phyloP scores from a whole-genome alignment of 2,113 vertebrate genomes.

The Xiphias gladius region DNA sequence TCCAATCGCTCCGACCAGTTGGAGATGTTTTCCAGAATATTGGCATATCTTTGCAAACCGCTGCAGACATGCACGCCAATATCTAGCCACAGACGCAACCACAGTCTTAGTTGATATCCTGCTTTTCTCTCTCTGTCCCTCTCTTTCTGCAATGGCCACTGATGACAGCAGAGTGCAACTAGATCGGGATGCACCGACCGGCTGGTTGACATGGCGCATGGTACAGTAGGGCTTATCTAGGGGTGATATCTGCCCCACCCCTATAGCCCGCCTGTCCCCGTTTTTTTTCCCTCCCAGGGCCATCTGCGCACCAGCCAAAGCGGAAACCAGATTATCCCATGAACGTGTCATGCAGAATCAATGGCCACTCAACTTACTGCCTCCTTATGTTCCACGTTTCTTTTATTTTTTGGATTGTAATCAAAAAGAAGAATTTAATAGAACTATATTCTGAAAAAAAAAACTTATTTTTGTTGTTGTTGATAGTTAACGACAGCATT shows the following conservation, averaged over 20 bases:
- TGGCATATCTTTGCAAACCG: background rate
- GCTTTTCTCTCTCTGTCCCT: conserved; percentile 5
- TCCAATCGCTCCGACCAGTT: background rate
- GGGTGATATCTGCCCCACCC: conserved; percentile 67
- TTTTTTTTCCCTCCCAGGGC: conserved; percentile 61
- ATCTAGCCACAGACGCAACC: background rate
- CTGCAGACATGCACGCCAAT: background rate
- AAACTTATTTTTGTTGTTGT: background rate
- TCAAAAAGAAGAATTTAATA: background rate
- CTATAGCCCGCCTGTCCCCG: conserved; percentile 70
- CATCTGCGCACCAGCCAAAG: conserved; percentile 80
- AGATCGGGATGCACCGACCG: conserved; percentile 32
- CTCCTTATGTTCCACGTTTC: conserved; percentile 23
- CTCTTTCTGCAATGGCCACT: background rate
- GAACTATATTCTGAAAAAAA: background rate
- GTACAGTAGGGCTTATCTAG: conserved; percentile 75
- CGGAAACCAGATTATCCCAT: conserved; percentile 82
- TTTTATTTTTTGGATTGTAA: conserved; percentile 28
- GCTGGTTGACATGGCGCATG: conserved; percentile 47
- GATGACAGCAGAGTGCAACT: conserved; percentile 7
- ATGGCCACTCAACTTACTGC: conserved; percentile 46
- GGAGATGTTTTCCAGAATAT: background rate
- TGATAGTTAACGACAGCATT: background rate
- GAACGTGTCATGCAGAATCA: conserved; percentile 69
- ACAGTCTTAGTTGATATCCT: background rate